These are phyloP conservation scores for Erynnis tages DNA, from an alignment of 2,888 invertebrate species.

Conservation along the genomic window DNA sequence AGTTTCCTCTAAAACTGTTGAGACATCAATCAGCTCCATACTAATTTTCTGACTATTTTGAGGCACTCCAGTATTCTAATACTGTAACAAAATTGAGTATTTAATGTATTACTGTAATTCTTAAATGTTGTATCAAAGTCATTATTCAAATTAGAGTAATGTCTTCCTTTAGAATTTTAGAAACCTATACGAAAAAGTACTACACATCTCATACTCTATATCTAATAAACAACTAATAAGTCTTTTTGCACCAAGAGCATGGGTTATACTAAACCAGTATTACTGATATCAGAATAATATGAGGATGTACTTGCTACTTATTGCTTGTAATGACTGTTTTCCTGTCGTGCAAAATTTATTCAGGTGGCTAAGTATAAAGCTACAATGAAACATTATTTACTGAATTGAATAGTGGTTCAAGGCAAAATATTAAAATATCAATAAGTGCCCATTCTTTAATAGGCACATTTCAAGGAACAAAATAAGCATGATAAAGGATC, in stretches of 20 bases:
- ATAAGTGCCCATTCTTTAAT: too few relatives aligned
- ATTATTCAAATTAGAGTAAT: too few relatives aligned
- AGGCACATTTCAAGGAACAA: too few relatives aligned
- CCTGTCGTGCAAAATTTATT: neutral
- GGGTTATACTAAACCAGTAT: too few relatives aligned
- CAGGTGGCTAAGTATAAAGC: neutral
- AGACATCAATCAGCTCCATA: slow-evolving; percentile 53
- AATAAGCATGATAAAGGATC: too few relatives aligned
- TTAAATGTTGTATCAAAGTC: too few relatives aligned
- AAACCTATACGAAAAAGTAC: too few relatives aligned
- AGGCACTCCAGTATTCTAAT: too few relatives aligned
- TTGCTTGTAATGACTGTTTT: neutral
- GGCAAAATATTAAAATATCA: neutral
- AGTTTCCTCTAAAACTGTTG: slow-evolving; percentile 52
- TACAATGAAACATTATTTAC: neutral
- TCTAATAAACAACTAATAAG: neutral
- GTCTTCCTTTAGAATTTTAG: too few relatives aligned
- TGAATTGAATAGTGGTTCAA: neutral
- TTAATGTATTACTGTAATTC: too few relatives aligned
- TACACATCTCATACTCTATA: too few relatives aligned
- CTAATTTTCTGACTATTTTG: neutral
- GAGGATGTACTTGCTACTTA: neutral
- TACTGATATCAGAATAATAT: neutral
- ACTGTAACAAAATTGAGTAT: too few relatives aligned
- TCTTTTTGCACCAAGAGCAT: neutral